Evolutionary conservation across 2,797 vertebrate species (phyloP), one percentile per base, ranked within the genome.

Genomic region (Perodicticus potto): DNA sequence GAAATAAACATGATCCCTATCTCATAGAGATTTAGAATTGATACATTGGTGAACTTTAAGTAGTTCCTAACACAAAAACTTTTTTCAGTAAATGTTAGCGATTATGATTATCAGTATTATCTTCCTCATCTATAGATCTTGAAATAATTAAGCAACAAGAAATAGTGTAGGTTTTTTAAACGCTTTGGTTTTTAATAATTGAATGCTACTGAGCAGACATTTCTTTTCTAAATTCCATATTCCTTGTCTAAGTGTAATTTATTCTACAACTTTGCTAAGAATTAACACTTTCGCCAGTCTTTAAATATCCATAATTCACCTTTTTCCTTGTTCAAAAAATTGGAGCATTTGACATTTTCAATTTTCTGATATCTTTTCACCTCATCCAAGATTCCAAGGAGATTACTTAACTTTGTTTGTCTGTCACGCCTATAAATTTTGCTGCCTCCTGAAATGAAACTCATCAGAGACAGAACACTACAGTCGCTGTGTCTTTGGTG

Each of bases 231-330:
- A 89, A 92, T 57, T 53, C 5, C 67, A n/a, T 17, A 65, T 49
- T 40, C 37, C 2, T 45, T 55, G 7, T 65, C 49, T 83, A 77
- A 91, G 83, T 34, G 32, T 40, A 73, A 63, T 74, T 93, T 23
- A 83, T 59, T 83, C 57, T 61, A 74, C 34, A 57, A 3, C 10
- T 82, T 91, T 86, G 34, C 59, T 43, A 84, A 37, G 3, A 11
- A 86, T 97, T 72, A 82, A 32, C 80, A 82, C 77, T 2, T 72
- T 63, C 73, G 67, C 25, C 32, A 77, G 32, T 85, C 89, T 63
- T 96, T 59, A 63, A 92, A 84, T 94, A 86, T 34, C 78, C 20
- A 90, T 92, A 83, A 89, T 25, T 95, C 25, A 65, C 67, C 20
- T 67, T 86, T 86, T 65, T 70, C 32, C 53, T 9, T 78, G 49